Evolutionary conservation across 1,140 invertebrate genomes (phyloP), one percentile per base, ranked within the genome.

Genomic region (Drosophila virilis): DNA sequence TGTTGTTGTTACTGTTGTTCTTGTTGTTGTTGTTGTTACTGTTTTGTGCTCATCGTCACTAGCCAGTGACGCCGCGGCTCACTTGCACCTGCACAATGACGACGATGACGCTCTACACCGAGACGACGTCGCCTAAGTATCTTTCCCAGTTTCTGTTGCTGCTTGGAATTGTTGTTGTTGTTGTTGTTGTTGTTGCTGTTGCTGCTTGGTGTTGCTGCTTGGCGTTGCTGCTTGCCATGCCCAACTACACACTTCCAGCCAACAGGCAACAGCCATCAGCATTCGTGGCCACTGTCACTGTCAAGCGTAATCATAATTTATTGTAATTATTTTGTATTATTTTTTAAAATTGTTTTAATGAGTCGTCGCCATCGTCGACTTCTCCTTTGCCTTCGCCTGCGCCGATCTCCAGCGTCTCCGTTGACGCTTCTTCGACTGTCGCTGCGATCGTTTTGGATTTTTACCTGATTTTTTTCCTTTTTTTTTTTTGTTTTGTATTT

Each of bases 291-390:
- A 83, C 84, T 89, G 84, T 89, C 84, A 89, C 84, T 89, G 84
- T 84, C 84, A 89, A 76, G 80, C 84, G 84, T 89, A 89, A 89
- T 89, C 84, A 89, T 89, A 89, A 89, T 89, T 89, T 89, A 89
- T 89, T 89, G 84, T 89, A 89, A 89, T 89, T 89, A 89, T 89
- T 89, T 89, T 89, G 83, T 89, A 89, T 89, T 89, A 89, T 89
- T 89, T 89, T 89, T 84, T 73, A 89, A 89, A 89, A 89, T 89
- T 89, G 84, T 89, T 89, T 89, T 89, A 89, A 89, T 89, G 84
- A 89, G 84, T 89, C 83, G 72, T 45, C 57, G 69, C 51, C 62
- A 57, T 57, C 55, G 77, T 67, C 59, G 75, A 45, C 35, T 52
- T 45, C 51, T 54, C 33, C 28, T 28, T 28, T 4, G 22, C 22